Conservation (phyloP, 2,888 invertebrate genomes). For the Ellobium chinense region DNA sequence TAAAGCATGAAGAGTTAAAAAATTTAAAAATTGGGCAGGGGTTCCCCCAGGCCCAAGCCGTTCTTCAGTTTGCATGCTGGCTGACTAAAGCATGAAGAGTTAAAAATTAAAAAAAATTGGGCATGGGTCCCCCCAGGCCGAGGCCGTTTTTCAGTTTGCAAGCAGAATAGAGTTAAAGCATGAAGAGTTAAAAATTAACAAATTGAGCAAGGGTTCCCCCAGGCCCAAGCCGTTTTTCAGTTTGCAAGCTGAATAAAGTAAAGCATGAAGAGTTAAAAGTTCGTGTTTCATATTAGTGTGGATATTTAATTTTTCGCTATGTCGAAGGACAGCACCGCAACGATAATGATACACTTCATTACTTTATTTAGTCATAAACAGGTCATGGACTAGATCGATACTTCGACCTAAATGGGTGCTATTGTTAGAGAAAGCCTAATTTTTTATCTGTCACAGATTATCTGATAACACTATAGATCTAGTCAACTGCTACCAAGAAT, state of each 20-base stretch:
- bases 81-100: not conserved
- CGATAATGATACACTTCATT: no score
- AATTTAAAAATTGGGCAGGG: not conserved
- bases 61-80: not conserved
- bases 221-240: not conserved
- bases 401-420: no score
- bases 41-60: not conserved
- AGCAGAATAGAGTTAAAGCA: not conserved
- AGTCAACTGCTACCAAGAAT: not conserved
- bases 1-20: no score
- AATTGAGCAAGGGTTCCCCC: not conserved
- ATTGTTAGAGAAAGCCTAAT: no score
- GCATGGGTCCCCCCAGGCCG: not conserved
- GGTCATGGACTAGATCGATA: no score
- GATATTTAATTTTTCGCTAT: not conserved
- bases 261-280: not conserved
- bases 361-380: no score
- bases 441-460: not conserved
- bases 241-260: not conserved
- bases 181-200: not conserved
- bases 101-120: not conserved
- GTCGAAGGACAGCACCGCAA: no score
- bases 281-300: not conserved
- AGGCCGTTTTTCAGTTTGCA: not conserved
- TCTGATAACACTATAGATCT: not conserved